A percentile compares a stretch with the other conserved stretches of the same genome.
These are phyloP conservation scores for Coranthus polyacanthus DNA, from an alignment of 2,797 vertebrate species.

Conservation along the genomic window DNA sequence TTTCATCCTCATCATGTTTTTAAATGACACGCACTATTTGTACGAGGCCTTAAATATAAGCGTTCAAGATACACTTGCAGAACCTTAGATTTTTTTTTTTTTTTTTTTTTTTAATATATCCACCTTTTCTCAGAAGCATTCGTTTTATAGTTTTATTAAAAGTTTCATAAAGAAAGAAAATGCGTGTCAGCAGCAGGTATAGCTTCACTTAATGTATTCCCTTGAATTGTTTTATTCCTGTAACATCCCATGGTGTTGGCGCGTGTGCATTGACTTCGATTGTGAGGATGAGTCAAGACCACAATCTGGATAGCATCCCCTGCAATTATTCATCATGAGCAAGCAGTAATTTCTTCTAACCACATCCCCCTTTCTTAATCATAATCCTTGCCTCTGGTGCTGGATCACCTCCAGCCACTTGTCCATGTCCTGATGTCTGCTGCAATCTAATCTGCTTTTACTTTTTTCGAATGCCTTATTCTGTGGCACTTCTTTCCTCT, in stretches of 20 bases:
- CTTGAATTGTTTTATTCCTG: conserved; percentile 10
- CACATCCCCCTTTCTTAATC: conserved; percentile 50
- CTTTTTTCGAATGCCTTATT: conserved; percentile 12
- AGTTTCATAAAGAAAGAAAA: background rate
- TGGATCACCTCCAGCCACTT: conserved; percentile 59
- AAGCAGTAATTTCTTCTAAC: conserved; percentile 43
- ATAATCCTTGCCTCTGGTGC: conserved; percentile 44
- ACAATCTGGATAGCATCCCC: conserved; percentile 41
- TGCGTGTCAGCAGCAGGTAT: no score
- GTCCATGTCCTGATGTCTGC: conserved; percentile 31
- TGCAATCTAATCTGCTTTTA: conserved; percentile 49
- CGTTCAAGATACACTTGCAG: background rate
- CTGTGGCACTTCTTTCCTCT: conserved; percentile 10
- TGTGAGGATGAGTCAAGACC: conserved; percentile 37
- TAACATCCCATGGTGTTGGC: conserved; percentile 6
- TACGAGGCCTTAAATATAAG: background rate
- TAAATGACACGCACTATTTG: no score
- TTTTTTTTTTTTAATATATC: background rate
- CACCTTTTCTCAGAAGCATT: no score
- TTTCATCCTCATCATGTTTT: background rate
- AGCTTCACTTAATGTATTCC: conserved; percentile 1
- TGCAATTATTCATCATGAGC: conserved; percentile 56
- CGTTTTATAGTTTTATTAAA: background rate
- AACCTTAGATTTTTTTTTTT: background rate
- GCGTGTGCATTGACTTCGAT: conserved; percentile 32